phyloP scores from a whole-genome alignment of 23 tunicate species.

The Styela plicata region DNA sequence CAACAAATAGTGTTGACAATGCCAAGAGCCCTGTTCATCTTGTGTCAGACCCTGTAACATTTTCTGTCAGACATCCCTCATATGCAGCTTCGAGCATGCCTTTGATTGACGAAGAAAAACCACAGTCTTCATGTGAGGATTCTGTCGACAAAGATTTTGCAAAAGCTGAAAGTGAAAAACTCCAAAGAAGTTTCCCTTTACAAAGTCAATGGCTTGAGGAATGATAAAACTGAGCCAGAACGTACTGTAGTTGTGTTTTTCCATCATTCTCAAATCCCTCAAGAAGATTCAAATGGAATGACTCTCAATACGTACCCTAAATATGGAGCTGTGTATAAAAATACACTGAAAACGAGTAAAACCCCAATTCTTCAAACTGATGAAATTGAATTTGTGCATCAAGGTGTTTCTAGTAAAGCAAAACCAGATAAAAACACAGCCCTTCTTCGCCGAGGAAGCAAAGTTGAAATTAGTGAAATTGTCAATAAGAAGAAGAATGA shows the following conservation, averaged over 20 bases:
- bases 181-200: neutral
- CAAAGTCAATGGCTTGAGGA: neutral
- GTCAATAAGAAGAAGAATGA: neutral
- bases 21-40: neutral
- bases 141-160: too few relatives aligned
- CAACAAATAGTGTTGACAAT: neutral
- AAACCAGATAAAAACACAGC: neutral
- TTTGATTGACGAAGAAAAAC: neutral
- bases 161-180: neutral
- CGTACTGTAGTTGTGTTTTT: neutral
- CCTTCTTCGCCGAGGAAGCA: neutral
- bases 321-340: neutral
- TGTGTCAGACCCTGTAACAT: slow-evolving; percentile 23
- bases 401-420: neutral
- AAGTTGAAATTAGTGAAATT: neutral
- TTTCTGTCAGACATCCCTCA: slow-evolving; percentile 22
- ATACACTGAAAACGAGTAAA: neutral
- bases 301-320: neutral
- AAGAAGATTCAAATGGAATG: neutral
- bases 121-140: neutral
- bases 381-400: neutral
- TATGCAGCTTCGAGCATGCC: neutral
- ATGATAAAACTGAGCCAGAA: neutral
- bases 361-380: neutral
- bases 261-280: neutral